Evolutionary conservation across 2,797 vertebrate species (phyloP).

Genomic region (Aplochiton taeniatus): DNA sequence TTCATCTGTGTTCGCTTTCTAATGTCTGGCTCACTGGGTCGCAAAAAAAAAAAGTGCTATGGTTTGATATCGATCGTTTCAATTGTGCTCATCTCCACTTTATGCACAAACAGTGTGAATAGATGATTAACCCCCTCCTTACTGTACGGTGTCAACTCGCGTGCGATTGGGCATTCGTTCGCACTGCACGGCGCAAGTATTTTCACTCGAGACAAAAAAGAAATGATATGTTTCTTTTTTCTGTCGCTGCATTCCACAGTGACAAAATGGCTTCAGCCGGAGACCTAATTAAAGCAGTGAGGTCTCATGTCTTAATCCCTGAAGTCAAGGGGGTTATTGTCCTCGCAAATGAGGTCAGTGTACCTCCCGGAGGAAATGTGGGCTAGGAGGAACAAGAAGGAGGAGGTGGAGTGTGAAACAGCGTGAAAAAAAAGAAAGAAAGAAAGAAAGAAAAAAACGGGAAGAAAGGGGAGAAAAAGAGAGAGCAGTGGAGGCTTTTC

Average conservation of each 20-base stretch:
- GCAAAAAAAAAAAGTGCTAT: no score
- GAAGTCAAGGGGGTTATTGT: constrained; percentile 88
- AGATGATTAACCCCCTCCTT: no score
- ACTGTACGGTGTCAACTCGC: no score
- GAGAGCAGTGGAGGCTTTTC: constrained; percentile 36
- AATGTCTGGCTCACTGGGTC: no score
- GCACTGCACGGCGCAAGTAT: background rate
- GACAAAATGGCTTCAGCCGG: constrained; percentile 82
- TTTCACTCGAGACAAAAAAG: background rate
- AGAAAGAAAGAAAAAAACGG: constrained; percentile 26
- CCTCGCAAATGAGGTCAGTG: constrained; percentile 87
- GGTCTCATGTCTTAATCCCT: constrained; percentile 88
- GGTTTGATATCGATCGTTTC: no score
- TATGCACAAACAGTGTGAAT: no score
- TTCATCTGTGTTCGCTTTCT: no score
- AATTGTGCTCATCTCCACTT: no score
- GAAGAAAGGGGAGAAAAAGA: background rate
- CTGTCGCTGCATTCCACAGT: constrained; percentile 71
- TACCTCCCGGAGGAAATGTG: constrained; percentile 83
- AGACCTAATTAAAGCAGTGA: constrained; percentile 87
- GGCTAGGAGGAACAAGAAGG: constrained; percentile 59
- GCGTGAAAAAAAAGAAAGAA: constrained; percentile 40
- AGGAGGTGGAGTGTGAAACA: constrained; percentile 61
- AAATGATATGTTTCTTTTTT: constrained; percentile 41
- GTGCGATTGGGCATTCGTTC: background rate